Conservation (phyloP, 53 echinoderm and acorn worm genomes). For the Glandiceps talaboti region DNA sequence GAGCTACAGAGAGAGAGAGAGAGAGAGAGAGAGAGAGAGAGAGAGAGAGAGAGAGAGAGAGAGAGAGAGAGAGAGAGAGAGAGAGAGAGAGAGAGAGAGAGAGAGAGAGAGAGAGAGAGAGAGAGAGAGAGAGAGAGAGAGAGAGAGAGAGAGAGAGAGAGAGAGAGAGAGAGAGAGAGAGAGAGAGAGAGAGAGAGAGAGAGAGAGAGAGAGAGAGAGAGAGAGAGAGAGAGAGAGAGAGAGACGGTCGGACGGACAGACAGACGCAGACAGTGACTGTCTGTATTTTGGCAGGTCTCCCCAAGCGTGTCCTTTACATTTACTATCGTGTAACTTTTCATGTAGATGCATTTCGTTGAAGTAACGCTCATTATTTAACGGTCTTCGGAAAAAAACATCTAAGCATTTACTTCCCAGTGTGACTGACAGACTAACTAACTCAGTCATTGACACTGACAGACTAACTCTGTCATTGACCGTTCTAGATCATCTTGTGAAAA, state of each 20-base stretch:
- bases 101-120: not conserved
- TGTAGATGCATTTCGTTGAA: too few relatives aligned
- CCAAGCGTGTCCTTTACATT: too few relatives aligned
- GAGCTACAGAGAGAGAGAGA: too few relatives aligned
- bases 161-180: not conserved
- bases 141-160: not conserved
- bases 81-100: not conserved
- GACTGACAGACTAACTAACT: too few relatives aligned
- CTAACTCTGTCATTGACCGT: too few relatives aligned
- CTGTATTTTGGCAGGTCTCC: too few relatives aligned
- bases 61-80: not conserved
- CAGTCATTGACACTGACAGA: too few relatives aligned
- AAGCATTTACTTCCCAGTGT: too few relatives aligned
- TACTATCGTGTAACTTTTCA: too few relatives aligned
- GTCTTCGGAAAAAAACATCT: too few relatives aligned
- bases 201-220: not conserved
- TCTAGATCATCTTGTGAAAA: too few relatives aligned
- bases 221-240: not conserved
- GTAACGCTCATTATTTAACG: too few relatives aligned
- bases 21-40: not conserved
- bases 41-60: not conserved
- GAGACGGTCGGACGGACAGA: not conserved
- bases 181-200: not conserved
- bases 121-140: not conserved
- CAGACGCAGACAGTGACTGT: not conserved